phyloP scores from a whole-genome alignment of 92 coral and sea anemone species.

The Metridium senile region DNA sequence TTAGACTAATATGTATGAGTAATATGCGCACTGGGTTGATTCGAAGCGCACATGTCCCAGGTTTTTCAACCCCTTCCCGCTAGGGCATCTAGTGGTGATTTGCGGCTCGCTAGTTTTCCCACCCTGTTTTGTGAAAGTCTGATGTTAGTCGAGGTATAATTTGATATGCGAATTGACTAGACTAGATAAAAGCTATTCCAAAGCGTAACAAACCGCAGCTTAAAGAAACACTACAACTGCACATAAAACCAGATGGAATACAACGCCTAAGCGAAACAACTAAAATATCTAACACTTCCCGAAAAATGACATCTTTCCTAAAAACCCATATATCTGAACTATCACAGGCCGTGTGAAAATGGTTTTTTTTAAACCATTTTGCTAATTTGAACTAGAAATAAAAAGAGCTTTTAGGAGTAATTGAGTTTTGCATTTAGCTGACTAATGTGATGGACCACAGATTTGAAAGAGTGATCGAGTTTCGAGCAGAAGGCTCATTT shows the following conservation, averaged over 20 bases:
- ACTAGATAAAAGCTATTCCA: conserved; percentile 12
- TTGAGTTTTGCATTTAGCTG: background rate
- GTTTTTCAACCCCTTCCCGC: no score
- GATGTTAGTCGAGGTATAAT: background rate
- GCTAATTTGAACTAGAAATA: background rate
- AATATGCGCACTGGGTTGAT: no score
- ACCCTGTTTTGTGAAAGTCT: background rate
- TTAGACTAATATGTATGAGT: no score
- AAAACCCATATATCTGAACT: no score
- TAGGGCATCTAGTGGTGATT: background rate
- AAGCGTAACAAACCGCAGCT: conserved; percentile 1
- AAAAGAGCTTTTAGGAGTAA: no score
- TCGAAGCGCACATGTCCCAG: no score
- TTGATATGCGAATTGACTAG: conserved; percentile 12
- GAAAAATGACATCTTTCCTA: no score
- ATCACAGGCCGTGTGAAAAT: no score
- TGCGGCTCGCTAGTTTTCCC: background rate
- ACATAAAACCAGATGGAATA: background rate
- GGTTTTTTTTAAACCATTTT: no score
- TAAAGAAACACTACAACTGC: background rate
- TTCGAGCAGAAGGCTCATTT: background rate
- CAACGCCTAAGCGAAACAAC: background rate
- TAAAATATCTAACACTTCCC: no score
- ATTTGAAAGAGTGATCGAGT: background rate
- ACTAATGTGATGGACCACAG: background rate